A percentile compares a stretch with the other conserved stretches of the same genome.
Conservation (phyloP, 2,888 invertebrate species). For the Cryptocheilus praepositus region DNA sequence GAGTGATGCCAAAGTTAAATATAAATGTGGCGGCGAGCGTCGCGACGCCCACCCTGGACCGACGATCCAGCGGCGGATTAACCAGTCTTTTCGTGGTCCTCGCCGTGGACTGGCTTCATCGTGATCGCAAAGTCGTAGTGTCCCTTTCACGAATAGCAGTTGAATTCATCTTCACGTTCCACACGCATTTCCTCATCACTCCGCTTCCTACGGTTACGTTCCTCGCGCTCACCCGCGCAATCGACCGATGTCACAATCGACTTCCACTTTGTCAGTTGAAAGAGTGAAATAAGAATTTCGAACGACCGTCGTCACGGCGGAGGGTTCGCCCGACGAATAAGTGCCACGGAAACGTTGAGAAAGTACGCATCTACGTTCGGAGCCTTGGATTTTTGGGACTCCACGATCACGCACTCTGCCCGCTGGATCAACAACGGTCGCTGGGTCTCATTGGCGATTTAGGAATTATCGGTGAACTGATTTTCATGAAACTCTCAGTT, state of each 20-base stretch:
- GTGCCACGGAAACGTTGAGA: no score
- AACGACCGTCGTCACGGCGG: no score
- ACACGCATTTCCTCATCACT: neutral
- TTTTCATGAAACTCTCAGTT: no score
- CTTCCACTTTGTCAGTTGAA: no score
- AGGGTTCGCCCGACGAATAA: no score
- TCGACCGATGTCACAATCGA: no score
- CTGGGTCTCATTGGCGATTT: conserved; percentile 2
- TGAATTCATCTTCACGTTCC: neutral
- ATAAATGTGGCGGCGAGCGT: conserved; percentile 68
- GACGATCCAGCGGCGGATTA: conserved; percentile 64
- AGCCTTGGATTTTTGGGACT: no score
- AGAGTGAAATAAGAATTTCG: no score
- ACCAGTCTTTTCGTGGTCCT: conserved; percentile 71
- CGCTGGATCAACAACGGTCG: neutral
- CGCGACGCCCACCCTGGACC: conserved; percentile 69
- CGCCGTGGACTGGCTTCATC: conserved; percentile 61
- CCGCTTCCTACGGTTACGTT: no score
- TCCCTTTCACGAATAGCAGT: neutral
- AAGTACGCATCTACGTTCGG: no score
- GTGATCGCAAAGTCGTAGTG: neutral
- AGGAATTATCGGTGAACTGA: conserved; percentile 15
- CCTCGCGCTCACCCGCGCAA: neutral
- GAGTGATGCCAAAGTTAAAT: conserved; percentile 75
- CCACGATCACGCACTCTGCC: neutral